Conservation (phyloP, 2,888 invertebrate species). For the Unio pictorum region DNA sequence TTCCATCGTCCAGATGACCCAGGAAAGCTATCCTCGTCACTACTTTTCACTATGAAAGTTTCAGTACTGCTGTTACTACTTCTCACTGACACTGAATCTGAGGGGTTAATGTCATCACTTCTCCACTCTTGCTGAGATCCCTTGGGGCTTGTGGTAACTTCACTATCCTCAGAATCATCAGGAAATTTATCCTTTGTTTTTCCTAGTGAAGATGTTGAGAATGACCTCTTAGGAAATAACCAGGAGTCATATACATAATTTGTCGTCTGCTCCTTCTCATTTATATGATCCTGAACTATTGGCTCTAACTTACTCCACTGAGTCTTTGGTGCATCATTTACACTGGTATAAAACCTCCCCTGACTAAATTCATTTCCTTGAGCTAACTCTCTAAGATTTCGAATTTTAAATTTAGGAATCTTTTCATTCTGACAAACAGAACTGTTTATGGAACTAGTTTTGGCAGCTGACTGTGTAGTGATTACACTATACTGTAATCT, state of each 20-base stretch:
- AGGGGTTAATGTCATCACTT: slow-evolving; percentile 12
- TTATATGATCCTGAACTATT: too few species aligned
- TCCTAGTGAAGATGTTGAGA: too few species aligned
- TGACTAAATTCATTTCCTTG: slow-evolving; percentile 57
- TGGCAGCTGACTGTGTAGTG: neutral
- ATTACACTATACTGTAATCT: neutral
- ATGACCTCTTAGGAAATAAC: too few species aligned
- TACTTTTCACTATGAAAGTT: slow-evolving; percentile 60
- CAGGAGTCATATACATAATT: too few species aligned
- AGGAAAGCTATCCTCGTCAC: slow-evolving; percentile 42
- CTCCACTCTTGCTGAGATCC: too few species aligned
- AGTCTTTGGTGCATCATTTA: too few species aligned
- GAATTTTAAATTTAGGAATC: slow-evolving; percentile 42
- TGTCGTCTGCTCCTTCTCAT: too few species aligned
- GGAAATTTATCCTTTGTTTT: too few species aligned
- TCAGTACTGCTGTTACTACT: slow-evolving; percentile 52
- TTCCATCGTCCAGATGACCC: slow-evolving; percentile 7
- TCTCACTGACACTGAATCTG: slow-evolving; percentile 14
- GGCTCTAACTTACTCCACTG: too few species aligned
- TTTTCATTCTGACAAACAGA: neutral
- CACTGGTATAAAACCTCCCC: slow-evolving; percentile 32
- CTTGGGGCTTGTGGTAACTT: too few species aligned
- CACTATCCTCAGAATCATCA: too few species aligned
- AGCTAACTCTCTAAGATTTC: slow-evolving; percentile 51
- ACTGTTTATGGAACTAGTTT: neutral